A percentile compares a stretch with the other conserved stretches of the same genome.
These are phyloP conservation scores for Watsonalla cultraria DNA, from an alignment of 2,888 invertebrate genomes.

Conservation along the genomic window DNA sequence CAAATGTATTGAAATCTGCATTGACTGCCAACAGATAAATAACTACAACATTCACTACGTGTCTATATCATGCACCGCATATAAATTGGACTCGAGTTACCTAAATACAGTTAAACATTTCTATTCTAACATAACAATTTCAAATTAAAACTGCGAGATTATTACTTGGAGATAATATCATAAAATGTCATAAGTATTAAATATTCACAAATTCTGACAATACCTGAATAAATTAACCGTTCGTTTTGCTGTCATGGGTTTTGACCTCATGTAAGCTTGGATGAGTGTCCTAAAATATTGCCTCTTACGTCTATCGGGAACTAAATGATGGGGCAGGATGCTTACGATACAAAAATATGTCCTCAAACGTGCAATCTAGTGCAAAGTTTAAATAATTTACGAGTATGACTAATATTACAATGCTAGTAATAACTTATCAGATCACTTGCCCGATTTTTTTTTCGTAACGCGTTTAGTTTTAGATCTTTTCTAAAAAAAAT, in stretches of 20 bases:
- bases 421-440: neutral
- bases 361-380: constrained; percentile 15
- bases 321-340: constrained; percentile 26
- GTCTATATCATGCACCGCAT: constrained; percentile 7
- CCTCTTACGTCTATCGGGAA: neutral
- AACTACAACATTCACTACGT: constrained; percentile 14
- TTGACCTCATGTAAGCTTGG: neutral
- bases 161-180: too few relatives aligned
- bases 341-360: constrained; percentile 15
- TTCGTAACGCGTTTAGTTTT: too few relatives aligned
- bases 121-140: too few relatives aligned
- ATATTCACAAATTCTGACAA: too few relatives aligned
- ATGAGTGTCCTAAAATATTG: neutral
- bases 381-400: constrained; percentile 15
- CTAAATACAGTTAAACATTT: too few relatives aligned
- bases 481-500: too few relatives aligned
- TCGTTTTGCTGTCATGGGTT: neutral
- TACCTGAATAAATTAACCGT: neutral
- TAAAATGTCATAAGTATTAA: too few relatives aligned
- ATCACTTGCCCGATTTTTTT: too few relatives aligned
- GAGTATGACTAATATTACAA: neutral
- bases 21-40: constrained; percentile 41
- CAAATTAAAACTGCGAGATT: too few relatives aligned
- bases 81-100: constrained; percentile 2
- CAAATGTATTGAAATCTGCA: constrained; percentile 59